Evolutionary conservation across 2,888 invertebrate genomes (phyloP).

Genomic region (Agriopis marginaria): DNA sequence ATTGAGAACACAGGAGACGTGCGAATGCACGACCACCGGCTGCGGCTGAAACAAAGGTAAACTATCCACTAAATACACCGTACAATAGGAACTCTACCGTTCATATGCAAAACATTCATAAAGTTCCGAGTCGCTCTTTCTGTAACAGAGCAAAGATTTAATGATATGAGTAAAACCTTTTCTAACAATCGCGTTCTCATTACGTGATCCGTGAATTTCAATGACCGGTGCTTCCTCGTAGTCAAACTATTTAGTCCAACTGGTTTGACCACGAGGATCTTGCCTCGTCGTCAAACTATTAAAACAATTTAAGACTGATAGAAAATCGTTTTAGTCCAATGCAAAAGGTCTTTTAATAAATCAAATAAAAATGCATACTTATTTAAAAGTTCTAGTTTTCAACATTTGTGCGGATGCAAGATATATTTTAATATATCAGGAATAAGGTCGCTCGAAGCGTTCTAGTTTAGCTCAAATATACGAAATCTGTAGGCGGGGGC

Average conservation of each 20-base stretch:
- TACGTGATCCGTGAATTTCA: background rate
- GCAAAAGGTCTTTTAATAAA: too few species aligned
- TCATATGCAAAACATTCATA: background rate
- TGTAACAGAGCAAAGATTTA: conserved; percentile 1
- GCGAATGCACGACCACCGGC: conserved; percentile 95
- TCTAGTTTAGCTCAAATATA: conserved; percentile 44
- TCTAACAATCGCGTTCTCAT: background rate
- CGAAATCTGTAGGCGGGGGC: conserved; percentile 40
- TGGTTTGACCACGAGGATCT: too few species aligned
- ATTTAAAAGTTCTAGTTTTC: background rate
- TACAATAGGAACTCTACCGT: background rate
- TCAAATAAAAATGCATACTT: too few species aligned
- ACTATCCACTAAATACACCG: background rate
- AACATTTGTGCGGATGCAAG: background rate
- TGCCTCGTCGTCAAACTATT: too few species aligned
- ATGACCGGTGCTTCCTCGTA: too few species aligned
- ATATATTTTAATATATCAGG: conserved; percentile 20
- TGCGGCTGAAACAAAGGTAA: conserved; percentile 95
- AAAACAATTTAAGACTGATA: too few species aligned
- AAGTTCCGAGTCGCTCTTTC: background rate
- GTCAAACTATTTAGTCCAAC: too few species aligned
- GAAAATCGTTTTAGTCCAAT: background rate
- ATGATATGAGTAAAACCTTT: background rate
- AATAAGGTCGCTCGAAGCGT: conserved; percentile 39
- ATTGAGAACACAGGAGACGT: conserved; percentile 96